A percentile compares a stretch with the other conserved stretches of the same genome.
Evolutionary conservation across 2,797 vertebrate genomes (phyloP).

Genomic region (Tokudaia muenninki): DNA sequence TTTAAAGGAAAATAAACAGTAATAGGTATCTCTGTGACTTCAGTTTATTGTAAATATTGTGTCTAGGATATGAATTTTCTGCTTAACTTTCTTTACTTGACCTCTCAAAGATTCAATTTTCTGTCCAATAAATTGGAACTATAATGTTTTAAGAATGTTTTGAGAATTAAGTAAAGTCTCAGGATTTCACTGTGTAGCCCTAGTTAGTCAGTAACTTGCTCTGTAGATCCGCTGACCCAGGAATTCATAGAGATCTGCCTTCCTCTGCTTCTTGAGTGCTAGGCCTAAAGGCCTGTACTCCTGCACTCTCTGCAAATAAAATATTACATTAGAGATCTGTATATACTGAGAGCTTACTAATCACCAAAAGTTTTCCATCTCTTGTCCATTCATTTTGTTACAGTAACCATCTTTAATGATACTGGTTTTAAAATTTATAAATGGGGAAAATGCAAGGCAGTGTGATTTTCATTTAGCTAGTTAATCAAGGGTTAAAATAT

Average conservation of each 20-base stretch:
- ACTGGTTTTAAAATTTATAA: slow-evolving; percentile 37
- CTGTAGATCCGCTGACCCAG: neutral
- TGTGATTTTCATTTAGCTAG: slow-evolving; percentile 60
- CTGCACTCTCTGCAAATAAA: neutral
- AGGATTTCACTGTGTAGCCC: neutral
- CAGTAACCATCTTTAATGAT: neutral
- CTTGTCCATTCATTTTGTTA: neutral
- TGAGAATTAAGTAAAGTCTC: slow-evolving; percentile 3
- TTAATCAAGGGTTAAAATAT: slow-evolving; percentile 64
- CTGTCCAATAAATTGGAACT: slow-evolving; percentile 47
- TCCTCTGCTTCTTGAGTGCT: neutral
- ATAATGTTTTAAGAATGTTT: slow-evolving; percentile 33
- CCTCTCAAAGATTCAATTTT: slow-evolving; percentile 47
- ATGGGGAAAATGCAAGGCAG: slow-evolving; percentile 43
- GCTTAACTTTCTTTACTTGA: slow-evolving; percentile 45
- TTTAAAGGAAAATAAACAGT: slow-evolving; percentile 45
- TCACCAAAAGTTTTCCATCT: neutral
- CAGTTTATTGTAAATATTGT: neutral
- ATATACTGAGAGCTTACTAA: slow-evolving; percentile 19
- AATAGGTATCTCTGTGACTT: slow-evolving; percentile 9
- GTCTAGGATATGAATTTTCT: slow-evolving; percentile 54
- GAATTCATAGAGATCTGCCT: neutral
- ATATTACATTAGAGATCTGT: slow-evolving; percentile 42
- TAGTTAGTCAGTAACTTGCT: neutral
- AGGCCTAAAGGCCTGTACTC: neutral